Evolutionary conservation across 2,797 vertebrate genomes (phyloP).

Genomic region (Coregonus suidteri): DNA sequence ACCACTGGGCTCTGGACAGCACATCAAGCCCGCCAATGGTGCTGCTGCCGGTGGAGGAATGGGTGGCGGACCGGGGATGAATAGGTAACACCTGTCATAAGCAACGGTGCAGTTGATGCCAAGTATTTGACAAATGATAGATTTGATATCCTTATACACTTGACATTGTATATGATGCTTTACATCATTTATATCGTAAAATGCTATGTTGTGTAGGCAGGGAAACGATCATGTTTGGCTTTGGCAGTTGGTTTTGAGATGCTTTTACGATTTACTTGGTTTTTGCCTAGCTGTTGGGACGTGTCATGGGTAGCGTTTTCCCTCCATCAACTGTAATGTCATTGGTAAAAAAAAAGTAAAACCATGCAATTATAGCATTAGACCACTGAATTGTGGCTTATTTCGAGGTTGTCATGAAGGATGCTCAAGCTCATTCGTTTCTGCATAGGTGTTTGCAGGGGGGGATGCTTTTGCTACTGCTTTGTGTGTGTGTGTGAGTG

Average conservation of each 20-base stretch:
- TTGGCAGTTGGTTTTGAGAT: neutral
- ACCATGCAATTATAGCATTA: neutral
- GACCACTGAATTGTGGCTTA: neutral
- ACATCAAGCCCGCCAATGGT: slow-evolving; percentile 79
- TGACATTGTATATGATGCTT: neutral
- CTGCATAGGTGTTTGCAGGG: slow-evolving; percentile 11
- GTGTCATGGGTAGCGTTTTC: slow-evolving; percentile 3
- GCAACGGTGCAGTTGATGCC: neutral
- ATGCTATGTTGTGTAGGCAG: neutral
- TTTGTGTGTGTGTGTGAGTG: neutral
- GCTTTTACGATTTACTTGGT: slow-evolving; percentile 9
- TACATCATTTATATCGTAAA: neutral
- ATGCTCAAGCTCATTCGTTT: slow-evolving; percentile 10
- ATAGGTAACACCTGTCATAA: slow-evolving; percentile 65
- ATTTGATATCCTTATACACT: neutral
- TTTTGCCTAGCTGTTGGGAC: neutral
- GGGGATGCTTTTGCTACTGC: neutral
- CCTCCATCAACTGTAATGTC: neutral
- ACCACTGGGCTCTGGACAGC: slow-evolving; percentile 72
- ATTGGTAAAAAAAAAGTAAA: neutral
- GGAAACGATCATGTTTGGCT: neutral
- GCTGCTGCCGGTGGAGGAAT: slow-evolving; percentile 75
- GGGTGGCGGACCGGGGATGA: slow-evolving; percentile 72
- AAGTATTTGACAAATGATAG: neutral
- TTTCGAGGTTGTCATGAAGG: slow-evolving; percentile 5